A percentile compares a stretch with the other conserved stretches of the same genome.
These are phyloP conservation scores for Parazoanthus atlanticus DNA, from an alignment of 92 coral and sea anemone genomes.

Conservation along the genomic window DNA sequence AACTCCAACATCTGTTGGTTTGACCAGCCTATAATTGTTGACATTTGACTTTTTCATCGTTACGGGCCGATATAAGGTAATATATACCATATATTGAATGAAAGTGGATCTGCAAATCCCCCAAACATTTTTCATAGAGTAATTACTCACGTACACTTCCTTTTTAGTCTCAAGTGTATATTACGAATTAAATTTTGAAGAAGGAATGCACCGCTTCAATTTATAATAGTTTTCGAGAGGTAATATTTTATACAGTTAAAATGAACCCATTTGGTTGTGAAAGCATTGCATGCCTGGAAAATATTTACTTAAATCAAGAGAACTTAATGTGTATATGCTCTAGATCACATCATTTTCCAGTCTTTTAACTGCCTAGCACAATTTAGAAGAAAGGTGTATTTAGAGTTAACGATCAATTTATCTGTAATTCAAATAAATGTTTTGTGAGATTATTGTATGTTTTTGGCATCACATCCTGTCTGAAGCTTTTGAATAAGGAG, in stretches of 20 bases:
- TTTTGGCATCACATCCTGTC: not conserved
- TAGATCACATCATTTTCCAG: not conserved
- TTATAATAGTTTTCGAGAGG: not conserved
- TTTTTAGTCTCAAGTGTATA: not conserved
- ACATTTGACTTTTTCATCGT: not conserved
- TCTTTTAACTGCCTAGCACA: not conserved
- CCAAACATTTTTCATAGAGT: not conserved
- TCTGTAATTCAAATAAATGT: not conserved
- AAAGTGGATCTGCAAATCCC: not conserved
- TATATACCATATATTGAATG: too few species aligned
- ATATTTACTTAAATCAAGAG: not conserved
- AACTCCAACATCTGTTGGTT: not conserved
- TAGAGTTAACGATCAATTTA: too few species aligned
- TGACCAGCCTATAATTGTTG: not conserved
- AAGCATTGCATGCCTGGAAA: not conserved
- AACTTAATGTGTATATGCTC: not conserved
- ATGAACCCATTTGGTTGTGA: not conserved
- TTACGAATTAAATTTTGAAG: not conserved
- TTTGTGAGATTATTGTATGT: not conserved
- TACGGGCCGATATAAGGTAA: not conserved
- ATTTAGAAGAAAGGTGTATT: too few species aligned
- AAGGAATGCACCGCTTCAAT: not conserved
- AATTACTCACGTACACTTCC: not conserved
- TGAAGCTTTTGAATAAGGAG: not conserved
- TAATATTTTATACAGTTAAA: too few species aligned